These are phyloP conservation scores for Thymelicus acteon DNA, from an alignment of 2,888 invertebrate species.

Conservation along the genomic window DNA sequence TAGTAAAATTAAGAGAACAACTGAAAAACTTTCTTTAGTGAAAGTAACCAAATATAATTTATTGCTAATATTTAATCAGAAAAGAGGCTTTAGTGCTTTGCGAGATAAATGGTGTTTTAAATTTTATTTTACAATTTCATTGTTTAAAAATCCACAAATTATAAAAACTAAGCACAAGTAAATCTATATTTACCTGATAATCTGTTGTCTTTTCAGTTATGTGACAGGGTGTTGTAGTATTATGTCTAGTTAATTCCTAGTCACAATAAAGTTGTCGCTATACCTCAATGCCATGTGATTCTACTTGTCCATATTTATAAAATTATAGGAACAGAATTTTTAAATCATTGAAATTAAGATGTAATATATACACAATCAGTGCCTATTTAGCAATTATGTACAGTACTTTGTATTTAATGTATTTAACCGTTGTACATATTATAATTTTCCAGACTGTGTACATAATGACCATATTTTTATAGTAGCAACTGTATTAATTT, in stretches of 20 bases:
- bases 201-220: neutral
- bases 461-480: conserved; percentile 34
- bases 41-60: conserved; percentile 48
- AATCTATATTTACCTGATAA: neutral
- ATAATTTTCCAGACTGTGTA: conserved; percentile 13
- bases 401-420: conserved; percentile 20
- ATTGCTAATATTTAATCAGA: conserved; percentile 31
- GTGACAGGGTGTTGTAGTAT: conserved; percentile 13
- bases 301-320: conserved; percentile 9
- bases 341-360: neutral
- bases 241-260: conserved; percentile 21
- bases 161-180: neutral
- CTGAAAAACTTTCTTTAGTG: conserved; percentile 10
- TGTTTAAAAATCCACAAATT: no score
- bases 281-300: conserved; percentile 19
- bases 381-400: conserved; percentile 19
- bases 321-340: conserved; percentile 1
- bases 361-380: conserved; percentile 4
- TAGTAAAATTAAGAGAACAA: conserved; percentile 8
- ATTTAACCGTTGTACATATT: conserved; percentile 23
- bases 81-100: conserved; percentile 2
- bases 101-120: neutral
- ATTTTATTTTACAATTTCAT: neutral
- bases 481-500: conserved; percentile 11
- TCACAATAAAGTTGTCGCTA: conserved; percentile 5